Percentiles rank a stretch among this genome's conserved stretches.
Evolutionary conservation across 2,797 vertebrate genomes (phyloP).

Genomic region (Phrynocephalus vlangalii): DNA sequence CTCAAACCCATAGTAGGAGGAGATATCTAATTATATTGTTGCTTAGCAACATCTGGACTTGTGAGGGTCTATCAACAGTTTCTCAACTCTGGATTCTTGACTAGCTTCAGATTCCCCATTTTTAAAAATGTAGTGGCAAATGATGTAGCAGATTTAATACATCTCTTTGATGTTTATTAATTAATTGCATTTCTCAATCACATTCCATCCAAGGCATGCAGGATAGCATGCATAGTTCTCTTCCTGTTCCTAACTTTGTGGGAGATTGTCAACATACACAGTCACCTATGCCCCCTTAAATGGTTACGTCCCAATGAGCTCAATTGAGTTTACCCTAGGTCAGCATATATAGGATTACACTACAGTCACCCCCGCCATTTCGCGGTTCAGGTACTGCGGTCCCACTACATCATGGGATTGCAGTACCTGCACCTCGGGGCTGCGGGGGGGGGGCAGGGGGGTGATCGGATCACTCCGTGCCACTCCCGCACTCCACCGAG

Average conservation of each 20-base stretch:
- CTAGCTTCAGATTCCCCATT: conserved; percentile 26
- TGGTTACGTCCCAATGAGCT: background rate
- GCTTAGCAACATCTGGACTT: conserved; percentile 58
- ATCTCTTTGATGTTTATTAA: background rate
- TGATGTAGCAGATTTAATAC: background rate
- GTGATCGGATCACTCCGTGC: no score
- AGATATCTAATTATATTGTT: conserved; percentile 56
- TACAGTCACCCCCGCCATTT: no score
- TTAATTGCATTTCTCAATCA: background rate
- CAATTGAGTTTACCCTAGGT: background rate
- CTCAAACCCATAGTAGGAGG: conserved; percentile 31
- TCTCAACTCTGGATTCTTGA: conserved; percentile 23
- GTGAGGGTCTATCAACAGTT: conserved; percentile 49
- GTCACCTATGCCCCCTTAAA: background rate
- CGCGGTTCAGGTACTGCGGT: no score
- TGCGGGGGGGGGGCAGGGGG: no score
- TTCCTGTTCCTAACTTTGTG: no score
- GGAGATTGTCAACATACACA: background rate
- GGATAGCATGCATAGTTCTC: background rate
- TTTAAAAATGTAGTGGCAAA: conserved; percentile 8
- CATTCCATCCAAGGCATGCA: background rate
- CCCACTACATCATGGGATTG: no score
- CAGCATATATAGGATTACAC: background rate
- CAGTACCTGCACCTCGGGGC: no score
- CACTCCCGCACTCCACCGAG: no score